These are phyloP conservation scores for Caenorhabditis sp. DNA, from an alignment of 2,888 invertebrate species.

Conservation along the genomic window DNA sequence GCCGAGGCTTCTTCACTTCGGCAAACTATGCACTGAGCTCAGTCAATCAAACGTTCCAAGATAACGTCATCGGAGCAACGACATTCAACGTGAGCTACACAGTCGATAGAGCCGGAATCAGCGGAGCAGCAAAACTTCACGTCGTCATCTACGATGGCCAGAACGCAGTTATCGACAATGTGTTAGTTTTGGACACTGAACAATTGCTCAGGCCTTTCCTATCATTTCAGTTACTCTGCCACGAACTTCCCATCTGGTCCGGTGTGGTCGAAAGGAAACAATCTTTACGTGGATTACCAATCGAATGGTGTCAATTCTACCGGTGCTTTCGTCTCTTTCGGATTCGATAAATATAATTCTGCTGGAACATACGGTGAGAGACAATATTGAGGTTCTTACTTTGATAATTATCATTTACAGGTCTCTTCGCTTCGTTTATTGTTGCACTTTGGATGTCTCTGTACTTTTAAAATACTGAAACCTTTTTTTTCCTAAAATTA, in stretches of 20 bases:
- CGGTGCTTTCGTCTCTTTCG: slow-evolving; percentile 26
- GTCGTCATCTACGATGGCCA: neutral
- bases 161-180: neutral
- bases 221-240: slow-evolving; percentile 4
- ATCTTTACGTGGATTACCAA: slow-evolving; percentile 1
- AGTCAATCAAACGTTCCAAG: neutral
- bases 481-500: neutral
- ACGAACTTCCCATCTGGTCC: slow-evolving; percentile 11
- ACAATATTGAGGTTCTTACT: neutral
- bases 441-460: neutral
- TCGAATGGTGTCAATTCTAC: neutral
- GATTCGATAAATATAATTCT: slow-evolving; percentile 16
- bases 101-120: neutral
- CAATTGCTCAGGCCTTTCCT: neutral
- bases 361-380: neutral
- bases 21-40: slow-evolving; percentile 9
- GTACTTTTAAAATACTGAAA: neutral
- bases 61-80: neutral
- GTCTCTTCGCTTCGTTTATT: neutral
- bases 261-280: slow-evolving; percentile 4
- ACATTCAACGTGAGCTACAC: slow-evolving; percentile 23
- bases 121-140: neutral
- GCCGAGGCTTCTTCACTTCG: slow-evolving; percentile 25
- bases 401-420: neutral
- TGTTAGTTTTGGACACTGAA: neutral